Percentiles rank a stretch among this genome's conserved stretches.
phyloP scores from a whole-genome alignment of 53 echinoderm and acorn worm genomes.

The Patiria pectinifera region DNA sequence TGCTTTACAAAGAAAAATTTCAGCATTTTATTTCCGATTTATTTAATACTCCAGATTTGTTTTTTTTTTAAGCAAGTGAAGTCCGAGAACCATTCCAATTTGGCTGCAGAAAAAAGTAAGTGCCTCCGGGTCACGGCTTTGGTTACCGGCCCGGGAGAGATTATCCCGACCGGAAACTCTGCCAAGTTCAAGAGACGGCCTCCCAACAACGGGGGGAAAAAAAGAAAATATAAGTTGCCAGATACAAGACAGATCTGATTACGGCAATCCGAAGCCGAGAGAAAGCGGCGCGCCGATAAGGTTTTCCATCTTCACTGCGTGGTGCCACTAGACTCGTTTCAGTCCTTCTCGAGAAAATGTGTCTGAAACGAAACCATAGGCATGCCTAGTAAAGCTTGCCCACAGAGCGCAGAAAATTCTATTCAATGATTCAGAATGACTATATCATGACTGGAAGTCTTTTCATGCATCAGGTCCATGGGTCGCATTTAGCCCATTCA shows the following conservation, averaged over 20 bases:
- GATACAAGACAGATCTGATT: constrained; percentile 46
- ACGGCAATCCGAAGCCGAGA: constrained; percentile 34
- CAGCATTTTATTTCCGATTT: too few relatives aligned
- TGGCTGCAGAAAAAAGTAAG: neutral
- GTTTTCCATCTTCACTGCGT: constrained; percentile 32
- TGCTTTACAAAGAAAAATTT: too few relatives aligned
- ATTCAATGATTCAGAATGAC: too few relatives aligned
- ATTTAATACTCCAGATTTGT: too few relatives aligned
- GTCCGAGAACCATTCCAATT: neutral
- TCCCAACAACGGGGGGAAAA: neutral
- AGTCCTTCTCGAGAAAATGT: neutral
- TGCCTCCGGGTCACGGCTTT: neutral
- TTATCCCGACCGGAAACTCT: constrained; percentile 10
- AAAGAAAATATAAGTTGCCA: neutral
- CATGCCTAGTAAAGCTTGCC: too few relatives aligned
- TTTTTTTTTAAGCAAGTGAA: neutral
- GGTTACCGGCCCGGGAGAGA: constrained; percentile 49
- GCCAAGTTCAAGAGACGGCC: neutral
- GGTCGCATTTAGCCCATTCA: too few relatives aligned
- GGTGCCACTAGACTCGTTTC: constrained; percentile 33
- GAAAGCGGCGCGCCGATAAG: constrained; percentile 22
- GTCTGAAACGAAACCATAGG: too few relatives aligned
- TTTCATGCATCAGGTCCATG: too few relatives aligned
- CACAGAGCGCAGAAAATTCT: too few relatives aligned
- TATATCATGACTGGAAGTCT: too few relatives aligned